Evolutionary conservation across 1,140 invertebrate species (phyloP), one percentile per base, ranked within the genome.

Genomic region (Neodiprion fabricii): DNA sequence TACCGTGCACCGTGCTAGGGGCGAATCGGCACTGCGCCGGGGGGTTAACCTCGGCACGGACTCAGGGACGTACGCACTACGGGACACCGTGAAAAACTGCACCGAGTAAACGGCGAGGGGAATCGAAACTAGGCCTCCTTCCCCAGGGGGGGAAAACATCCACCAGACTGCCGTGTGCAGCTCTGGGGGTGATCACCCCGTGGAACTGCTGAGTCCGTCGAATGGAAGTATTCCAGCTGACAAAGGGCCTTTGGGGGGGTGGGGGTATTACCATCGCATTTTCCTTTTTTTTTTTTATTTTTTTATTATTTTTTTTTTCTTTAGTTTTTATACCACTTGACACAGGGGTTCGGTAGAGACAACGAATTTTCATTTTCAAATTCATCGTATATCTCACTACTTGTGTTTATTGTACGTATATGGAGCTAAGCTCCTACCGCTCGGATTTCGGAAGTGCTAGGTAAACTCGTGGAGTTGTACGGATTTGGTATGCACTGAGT

Each of bases 191-290:
- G 7, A 17, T 61, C 53, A 61, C 53, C 48, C 72, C 73, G 78
- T 53, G 75, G 72, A 78, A 82, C 77, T 75, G 85, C 82, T 84
- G 83, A 85, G 82, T 83, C 71, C 74, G 75, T 83, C 71, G 76
- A 84, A 84, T 80, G 79, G 81, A 84, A 85, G 79, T 83, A 83
- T 85, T 80, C 78, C 78, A 83, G 79, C 79, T 84, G 84, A 84
- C 80, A 79, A 72, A 75, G 67, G 74, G 76, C 48, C 71, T 12
- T 61, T 61, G 11, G 53, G 9, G 53, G n/a, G 9, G 0, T 4
- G 5, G 5, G 17, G 17, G 17, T 21, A 21, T 21, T 21, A 21
- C 17, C 0, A 21, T 21, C 47, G 47, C 47, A 66, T 68, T 68
- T 40, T 68, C 28, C 11, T 21, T 7, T 65, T 17, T 17, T 65